phyloP scores from a whole-genome alignment of 2,797 vertebrate genomes.

The Pithecia hirsuta region DNA sequence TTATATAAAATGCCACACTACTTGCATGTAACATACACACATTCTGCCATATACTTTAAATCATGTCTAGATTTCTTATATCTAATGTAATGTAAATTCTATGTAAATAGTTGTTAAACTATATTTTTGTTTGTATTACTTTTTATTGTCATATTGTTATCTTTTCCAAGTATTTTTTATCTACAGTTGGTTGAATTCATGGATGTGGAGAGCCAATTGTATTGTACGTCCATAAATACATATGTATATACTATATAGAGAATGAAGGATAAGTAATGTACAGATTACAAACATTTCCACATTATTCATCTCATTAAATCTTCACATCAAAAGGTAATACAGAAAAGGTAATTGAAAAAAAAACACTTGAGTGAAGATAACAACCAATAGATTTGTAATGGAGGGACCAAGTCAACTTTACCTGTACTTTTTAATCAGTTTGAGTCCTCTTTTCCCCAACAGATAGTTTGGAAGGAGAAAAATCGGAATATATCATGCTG shows the following conservation, averaged over 20 bases:
- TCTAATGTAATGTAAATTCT: neutral
- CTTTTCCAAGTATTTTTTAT: neutral
- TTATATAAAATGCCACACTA: neutral
- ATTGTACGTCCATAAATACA: neutral
- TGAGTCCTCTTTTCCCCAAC: neutral
- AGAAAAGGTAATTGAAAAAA: neutral
- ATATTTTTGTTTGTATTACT: neutral
- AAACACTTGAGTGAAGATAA: neutral
- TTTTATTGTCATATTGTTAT: neutral
- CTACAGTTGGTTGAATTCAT: neutral
- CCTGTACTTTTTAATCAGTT: rapidly evolving
- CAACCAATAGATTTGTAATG: neutral
- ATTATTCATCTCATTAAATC: neutral
- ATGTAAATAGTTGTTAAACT: neutral
- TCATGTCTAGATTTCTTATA: neutral
- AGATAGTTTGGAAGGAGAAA: constrained; percentile 3
- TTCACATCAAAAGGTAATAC: neutral
- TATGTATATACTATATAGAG: neutral
- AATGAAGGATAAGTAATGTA: neutral
- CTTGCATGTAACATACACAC: neutral
- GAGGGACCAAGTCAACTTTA: neutral
- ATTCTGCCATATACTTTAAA: neutral
- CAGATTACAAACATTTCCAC: neutral
- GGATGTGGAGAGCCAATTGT: neutral
- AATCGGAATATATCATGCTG: neutral